These are phyloP conservation scores for zebrafish (Danio rerio) DNA, from an alignment of 2,113 vertebrate genomes.

Conservation along the genomic window DNA sequence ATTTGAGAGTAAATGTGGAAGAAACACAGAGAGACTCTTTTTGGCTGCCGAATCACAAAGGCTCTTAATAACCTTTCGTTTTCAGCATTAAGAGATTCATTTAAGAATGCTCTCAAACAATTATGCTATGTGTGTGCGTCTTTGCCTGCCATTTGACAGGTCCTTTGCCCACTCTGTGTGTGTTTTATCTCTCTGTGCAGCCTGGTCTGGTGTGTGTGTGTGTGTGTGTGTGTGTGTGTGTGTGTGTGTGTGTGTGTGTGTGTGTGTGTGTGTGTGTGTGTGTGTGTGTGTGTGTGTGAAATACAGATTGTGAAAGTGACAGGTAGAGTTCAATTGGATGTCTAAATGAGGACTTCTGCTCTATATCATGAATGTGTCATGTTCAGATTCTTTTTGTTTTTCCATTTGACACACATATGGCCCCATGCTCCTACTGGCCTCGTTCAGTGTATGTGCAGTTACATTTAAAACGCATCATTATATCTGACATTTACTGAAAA, in stretches of 20 bases:
- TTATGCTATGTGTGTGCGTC: conserved; percentile 39
- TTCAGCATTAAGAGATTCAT: conserved; percentile 42
- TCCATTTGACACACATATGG: background rate
- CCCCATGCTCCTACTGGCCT: background rate
- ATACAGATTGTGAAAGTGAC: conserved; percentile 30
- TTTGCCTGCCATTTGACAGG: conserved; percentile 7
- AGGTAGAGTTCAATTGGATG: background rate
- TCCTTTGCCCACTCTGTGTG: background rate
- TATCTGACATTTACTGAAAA: conserved; percentile 52
- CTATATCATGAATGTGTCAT: background rate
- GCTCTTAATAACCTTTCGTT: conserved; percentile 50
- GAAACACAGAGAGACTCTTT: conserved; percentile 36
- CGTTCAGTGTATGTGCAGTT: background rate
- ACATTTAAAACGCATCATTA: conserved; percentile 36
- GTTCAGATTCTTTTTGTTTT: background rate
- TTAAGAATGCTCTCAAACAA: conserved; percentile 58
- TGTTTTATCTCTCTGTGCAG: conserved; percentile 49
- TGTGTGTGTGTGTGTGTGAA: background rate
- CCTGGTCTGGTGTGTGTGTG: conserved; percentile 9
- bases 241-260: background rate
- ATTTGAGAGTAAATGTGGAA: conserved; percentile 6
- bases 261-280: background rate
- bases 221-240: background rate
- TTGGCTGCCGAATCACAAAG: conserved; percentile 35
- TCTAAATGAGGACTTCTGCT: background rate